Evolutionary conservation across 1,140 invertebrate genomes (phyloP).

Genomic region (Pseudomyrmex flavicornis): DNA sequence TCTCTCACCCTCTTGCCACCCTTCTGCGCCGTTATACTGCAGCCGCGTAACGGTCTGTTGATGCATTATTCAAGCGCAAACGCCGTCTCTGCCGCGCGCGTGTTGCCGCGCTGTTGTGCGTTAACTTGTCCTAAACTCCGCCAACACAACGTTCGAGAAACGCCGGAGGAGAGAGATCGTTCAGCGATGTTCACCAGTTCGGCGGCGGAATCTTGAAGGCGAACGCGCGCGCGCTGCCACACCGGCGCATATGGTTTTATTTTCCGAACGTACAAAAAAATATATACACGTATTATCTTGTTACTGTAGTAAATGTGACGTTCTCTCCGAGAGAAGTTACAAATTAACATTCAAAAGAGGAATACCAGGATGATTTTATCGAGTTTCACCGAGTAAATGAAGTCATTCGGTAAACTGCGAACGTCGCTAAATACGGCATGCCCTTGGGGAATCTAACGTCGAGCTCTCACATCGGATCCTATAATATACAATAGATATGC

Average conservation of each 20-base stretch:
- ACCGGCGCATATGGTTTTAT: background rate
- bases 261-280: background rate
- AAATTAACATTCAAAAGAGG: slow-evolving; percentile 22
- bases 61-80: slow-evolving; percentile 83
- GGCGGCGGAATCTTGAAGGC: background rate
- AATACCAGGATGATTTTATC: slow-evolving; percentile 63
- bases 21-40: slow-evolving; percentile 72
- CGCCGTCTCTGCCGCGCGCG: slow-evolving; percentile 76
- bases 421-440: slow-evolving; percentile 67
- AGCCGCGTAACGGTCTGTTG: slow-evolving; percentile 76
- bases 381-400: slow-evolving; percentile 58
- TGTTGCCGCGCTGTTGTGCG: slow-evolving; percentile 77
- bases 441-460: slow-evolving; percentile 69
- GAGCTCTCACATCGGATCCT: slow-evolving; percentile 40
- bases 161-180: slow-evolving; percentile 21
- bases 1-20: slow-evolving; percentile 14
- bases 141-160: slow-evolving; percentile 55
- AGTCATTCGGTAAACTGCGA: slow-evolving; percentile 59
- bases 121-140: slow-evolving; percentile 83
- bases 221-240: slow-evolving; percentile 3
- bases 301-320: background rate
- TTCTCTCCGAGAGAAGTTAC: background rate
- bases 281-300: too few relatives aligned
- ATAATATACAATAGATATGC: slow-evolving; percentile 38
- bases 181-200: slow-evolving; percentile 34